Conservation (phyloP, 2,797 vertebrate species). For the Ctenopoma kingsleyae region DNA sequence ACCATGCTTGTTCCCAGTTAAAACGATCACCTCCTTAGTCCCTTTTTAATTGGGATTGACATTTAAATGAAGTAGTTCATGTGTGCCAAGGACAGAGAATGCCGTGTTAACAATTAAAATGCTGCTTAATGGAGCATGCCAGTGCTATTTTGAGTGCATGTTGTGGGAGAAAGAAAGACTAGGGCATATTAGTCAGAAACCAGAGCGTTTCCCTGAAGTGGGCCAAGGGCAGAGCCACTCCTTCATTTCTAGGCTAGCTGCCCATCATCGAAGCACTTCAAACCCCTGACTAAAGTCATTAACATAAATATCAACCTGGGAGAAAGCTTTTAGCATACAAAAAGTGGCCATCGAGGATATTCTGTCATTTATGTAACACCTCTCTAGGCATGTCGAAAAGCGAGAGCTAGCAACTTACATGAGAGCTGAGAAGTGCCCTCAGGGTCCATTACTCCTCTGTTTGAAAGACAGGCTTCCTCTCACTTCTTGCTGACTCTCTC, state of each 20-base stretch:
- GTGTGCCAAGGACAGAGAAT: constrained; percentile 81
- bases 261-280: constrained; percentile 69
- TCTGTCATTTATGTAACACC: constrained; percentile 66
- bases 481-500: constrained; percentile 24
- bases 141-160: constrained; percentile 79
- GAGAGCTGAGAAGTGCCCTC: constrained; percentile 56
- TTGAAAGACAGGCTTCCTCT: constrained; percentile 45
- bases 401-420: constrained; percentile 39
- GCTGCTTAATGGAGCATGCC: constrained; percentile 79
- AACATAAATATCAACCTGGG: constrained; percentile 74
- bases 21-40: constrained; percentile 42
- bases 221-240: constrained; percentile 80
- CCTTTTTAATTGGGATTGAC: constrained; percentile 77
- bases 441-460: constrained; percentile 56
- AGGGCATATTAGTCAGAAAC: constrained; percentile 78
- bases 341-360: constrained; percentile 63
- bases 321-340: constrained; percentile 72
- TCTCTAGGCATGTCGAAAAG: constrained; percentile 54
- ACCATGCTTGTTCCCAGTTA: constrained; percentile 22
- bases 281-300: constrained; percentile 64
- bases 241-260: constrained; percentile 68
- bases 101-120: constrained; percentile 82
- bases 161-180: constrained; percentile 76
- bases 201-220: constrained; percentile 76
- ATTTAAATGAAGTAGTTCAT: constrained; percentile 80